Evolutionary conservation across 2,888 invertebrate genomes (phyloP), one percentile per base, ranked within the genome.

Genomic region (Limnephilus marmoratus): DNA sequence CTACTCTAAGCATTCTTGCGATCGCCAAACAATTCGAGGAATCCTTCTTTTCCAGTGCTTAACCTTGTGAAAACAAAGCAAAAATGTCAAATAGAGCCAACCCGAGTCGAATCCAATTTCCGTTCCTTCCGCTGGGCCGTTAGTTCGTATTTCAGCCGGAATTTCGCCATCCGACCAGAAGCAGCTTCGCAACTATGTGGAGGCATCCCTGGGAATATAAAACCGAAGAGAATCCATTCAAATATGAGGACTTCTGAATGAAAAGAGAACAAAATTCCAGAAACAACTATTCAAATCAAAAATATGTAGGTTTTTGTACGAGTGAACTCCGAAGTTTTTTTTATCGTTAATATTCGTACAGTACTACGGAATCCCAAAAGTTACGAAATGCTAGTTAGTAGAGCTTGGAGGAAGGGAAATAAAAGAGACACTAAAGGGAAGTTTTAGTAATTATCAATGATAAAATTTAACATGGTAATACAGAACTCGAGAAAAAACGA

Each of bases 121-220:
- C 82, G 90, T 68, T 82, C 81, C 34, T 90, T 90, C 90, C 90
- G 90, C 41, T 82, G 90, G 68, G 68, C 68, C 68, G 68, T 68
- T 49, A 90, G 82, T 90, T 82, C 45, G 90, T 45, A 90, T 82
- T 45, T 82, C 81, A 45, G 24, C 31, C 90, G 81, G 90, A 90
- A 90, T 90, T 87, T 87, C 31, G 68, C 87, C n/a, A 37, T 37
- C 41, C 80, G 29, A 80, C 31, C 31, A 37, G 80, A 41, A 89
- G 45, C 41, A 80, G 88, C 88, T 37, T 80, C 37, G 88, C 87
- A 86, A 45, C 29, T 86, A 49, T 45, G 85, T 86, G 34, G 85
- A 82, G 13, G 29, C 2, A 82, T 68, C 68, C 24, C 24, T 11
- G 24, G 7, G 68, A 68, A 68, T 68, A 68, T 68, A 68, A 68